Evolutionary conservation across 2,888 invertebrate species (phyloP).

Genomic region (Cetonia aurata): DNA sequence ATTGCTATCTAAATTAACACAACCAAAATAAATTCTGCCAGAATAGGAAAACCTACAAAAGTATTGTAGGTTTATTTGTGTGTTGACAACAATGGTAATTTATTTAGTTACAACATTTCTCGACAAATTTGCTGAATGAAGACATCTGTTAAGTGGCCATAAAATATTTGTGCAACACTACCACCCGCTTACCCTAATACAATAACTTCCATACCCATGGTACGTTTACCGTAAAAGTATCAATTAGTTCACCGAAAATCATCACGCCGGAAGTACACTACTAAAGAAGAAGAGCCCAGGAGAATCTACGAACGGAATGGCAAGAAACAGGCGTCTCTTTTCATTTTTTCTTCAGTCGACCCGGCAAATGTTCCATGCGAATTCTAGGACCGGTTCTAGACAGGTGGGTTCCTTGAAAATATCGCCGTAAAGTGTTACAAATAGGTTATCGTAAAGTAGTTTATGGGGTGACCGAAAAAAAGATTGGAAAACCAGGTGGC

Average conservation of each 20-base stretch:
- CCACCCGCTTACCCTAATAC: conserved; percentile 28
- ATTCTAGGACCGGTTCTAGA: conserved; percentile 45
- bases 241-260: conserved; percentile 28
- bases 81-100: conserved; percentile 11
- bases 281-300: conserved; percentile 24
- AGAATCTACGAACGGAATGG: conserved; percentile 6
- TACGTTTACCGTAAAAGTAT: conserved; percentile 17
- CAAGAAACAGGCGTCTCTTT: background rate
- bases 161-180: conserved; percentile 51
- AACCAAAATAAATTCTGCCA: too few relatives aligned
- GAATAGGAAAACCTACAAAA: too few relatives aligned
- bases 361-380: conserved; percentile 46
- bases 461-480: conserved; percentile 50
- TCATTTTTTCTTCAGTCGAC: conserved; percentile 2
- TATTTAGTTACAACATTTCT: conserved; percentile 35
- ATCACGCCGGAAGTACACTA: conserved; percentile 31
- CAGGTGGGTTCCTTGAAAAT: conserved; percentile 56
- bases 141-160: conserved; percentile 52
- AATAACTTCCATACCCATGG: conserved; percentile 12
- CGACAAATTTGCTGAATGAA: conserved; percentile 49
- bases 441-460: conserved; percentile 53
- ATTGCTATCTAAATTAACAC: background rate
- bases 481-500: conserved; percentile 56
- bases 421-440: conserved; percentile 39
- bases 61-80: too few relatives aligned